Conservation (phyloP, 2,797 vertebrate species). For the Lithobates pipiens region DNA sequence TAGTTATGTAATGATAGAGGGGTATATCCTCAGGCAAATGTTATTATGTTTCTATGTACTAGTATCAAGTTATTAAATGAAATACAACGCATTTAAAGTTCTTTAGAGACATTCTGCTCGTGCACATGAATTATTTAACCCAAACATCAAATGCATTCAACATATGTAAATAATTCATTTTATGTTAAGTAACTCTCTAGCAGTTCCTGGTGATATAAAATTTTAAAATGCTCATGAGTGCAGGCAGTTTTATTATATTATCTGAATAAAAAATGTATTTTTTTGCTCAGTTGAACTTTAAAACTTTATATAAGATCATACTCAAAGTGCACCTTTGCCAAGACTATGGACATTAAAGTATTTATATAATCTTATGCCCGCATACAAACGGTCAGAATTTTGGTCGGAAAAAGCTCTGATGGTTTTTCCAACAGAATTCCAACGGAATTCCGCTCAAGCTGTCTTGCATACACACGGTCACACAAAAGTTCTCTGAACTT, state of each 20-base stretch:
- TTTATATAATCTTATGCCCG: too few species aligned
- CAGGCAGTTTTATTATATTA: neutral
- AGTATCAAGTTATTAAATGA: neutral
- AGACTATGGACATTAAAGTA: too few species aligned
- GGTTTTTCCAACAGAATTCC: too few species aligned
- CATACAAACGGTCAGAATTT: too few species aligned
- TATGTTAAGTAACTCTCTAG: constrained; percentile 26
- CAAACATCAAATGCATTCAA: constrained; percentile 14
- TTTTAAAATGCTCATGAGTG: neutral
- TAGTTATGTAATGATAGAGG: neutral
- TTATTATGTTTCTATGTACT: neutral
- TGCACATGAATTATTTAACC: constrained; percentile 27
- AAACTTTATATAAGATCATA: too few species aligned
- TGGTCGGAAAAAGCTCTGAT: too few species aligned
- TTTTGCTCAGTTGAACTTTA: too few species aligned
- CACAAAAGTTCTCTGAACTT: too few species aligned
- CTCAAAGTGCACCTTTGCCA: too few species aligned
- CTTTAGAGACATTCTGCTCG: neutral
- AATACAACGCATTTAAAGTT: constrained; percentile 4
- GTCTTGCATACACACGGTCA: too few species aligned
- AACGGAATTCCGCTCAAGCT: too few species aligned
- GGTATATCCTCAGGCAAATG: neutral
- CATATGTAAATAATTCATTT: constrained; percentile 39
- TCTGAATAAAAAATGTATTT: neutral
- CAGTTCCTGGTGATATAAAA: neutral